Evolutionary conservation across 2,888 invertebrate genomes (phyloP).

Genomic region (Zootermopsis nevadensis): DNA sequence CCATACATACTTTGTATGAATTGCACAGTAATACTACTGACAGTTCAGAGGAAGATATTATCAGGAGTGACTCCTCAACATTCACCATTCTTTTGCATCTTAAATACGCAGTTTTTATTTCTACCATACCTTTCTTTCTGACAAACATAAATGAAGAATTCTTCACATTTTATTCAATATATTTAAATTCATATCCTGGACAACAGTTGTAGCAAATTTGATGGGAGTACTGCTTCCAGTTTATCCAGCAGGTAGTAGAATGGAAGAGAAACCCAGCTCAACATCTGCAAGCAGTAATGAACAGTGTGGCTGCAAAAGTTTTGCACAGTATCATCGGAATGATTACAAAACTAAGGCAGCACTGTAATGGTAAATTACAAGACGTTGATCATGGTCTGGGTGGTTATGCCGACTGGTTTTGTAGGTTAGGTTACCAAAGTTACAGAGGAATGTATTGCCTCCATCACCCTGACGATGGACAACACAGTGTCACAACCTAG

Average conservation of each 20-base stretch:
- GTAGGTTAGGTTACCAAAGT: too few relatives aligned
- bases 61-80: background rate
- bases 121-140: background rate
- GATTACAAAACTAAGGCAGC: too few relatives aligned
- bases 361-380: too few relatives aligned
- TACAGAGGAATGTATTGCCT: too few relatives aligned
- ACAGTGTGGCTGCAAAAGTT: too few relatives aligned
- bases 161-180: background rate
- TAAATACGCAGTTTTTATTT: background rate
- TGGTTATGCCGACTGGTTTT: too few relatives aligned
- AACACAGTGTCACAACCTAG: too few relatives aligned
- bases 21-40: background rate
- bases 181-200: conserved; percentile 71
- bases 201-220: conserved; percentile 81
- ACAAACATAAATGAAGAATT: background rate
- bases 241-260: conserved; percentile 84
- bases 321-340: too few relatives aligned
- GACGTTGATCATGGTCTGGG: too few relatives aligned
- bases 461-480: too few relatives aligned
- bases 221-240: conserved; percentile 82
- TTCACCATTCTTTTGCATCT: background rate
- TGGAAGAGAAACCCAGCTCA: conserved; percentile 84
- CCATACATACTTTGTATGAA: background rate
- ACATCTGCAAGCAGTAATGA: conserved; percentile 64
- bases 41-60: conserved; percentile 14